Conservation (phyloP, 2,888 invertebrate genomes). For the Athetis lepigone region DNA sequence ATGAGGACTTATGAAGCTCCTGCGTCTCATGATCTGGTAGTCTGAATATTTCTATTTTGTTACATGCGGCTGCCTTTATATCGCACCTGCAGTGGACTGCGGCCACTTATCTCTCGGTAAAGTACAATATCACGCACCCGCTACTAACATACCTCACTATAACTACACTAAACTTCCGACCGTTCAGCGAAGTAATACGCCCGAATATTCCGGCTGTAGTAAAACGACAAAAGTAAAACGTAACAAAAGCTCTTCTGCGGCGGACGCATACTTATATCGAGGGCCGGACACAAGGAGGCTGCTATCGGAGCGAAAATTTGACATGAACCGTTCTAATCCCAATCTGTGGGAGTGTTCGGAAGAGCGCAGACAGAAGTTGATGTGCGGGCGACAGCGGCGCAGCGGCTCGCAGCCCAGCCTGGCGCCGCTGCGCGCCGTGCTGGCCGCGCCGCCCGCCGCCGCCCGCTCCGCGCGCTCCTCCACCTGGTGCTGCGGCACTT, state of each 20-base stretch:
- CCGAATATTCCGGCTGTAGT: constrained; percentile 78
- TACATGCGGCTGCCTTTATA: constrained; percentile 91
- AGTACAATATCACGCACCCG: constrained; percentile 93
- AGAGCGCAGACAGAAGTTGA: constrained; percentile 73
- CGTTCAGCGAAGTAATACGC: constrained; percentile 80
- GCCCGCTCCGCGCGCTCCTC: constrained; percentile 91
- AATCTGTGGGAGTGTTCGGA: constrained; percentile 84
- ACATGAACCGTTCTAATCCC: constrained; percentile 87
- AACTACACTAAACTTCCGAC: constrained; percentile 83
- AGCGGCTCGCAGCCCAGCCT: constrained; percentile 85
- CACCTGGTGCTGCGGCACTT: constrained; percentile 95
- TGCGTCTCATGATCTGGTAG: constrained; percentile 62
- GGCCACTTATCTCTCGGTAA: constrained; percentile 92
- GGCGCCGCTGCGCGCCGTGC: constrained; percentile 67
- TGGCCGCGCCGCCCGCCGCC: constrained; percentile 61
- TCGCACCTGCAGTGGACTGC: constrained; percentile 92
- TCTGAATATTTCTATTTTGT: constrained; percentile 89
- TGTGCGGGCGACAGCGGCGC: constrained; percentile 77
- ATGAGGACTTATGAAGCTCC: constrained; percentile 37
- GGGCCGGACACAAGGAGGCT: constrained; percentile 82
- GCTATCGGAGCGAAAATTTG: constrained; percentile 82
- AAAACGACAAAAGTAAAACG: constrained; percentile 84
- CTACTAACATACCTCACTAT: constrained; percentile 87
- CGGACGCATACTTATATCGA: constrained; percentile 81
- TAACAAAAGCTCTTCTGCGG: constrained; percentile 88